Conservation (phyloP, 2,888 invertebrate genomes). For the Carcina quercana region DNA sequence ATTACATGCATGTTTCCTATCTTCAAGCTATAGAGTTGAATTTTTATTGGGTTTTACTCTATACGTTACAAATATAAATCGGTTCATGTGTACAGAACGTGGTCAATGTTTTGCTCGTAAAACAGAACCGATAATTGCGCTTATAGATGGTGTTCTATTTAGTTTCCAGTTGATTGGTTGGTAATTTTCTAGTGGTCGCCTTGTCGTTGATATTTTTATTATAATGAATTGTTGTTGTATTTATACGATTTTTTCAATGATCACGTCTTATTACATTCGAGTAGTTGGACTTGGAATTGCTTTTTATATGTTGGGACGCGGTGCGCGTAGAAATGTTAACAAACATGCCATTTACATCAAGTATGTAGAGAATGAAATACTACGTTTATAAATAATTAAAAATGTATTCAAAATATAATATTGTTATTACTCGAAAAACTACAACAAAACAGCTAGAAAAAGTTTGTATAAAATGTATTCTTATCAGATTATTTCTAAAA, state of each 20-base stretch:
- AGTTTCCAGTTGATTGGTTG: conserved; percentile 57
- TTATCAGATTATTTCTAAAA: too few species aligned
- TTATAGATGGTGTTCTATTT: conserved; percentile 60
- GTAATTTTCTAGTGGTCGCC: conserved; percentile 40
- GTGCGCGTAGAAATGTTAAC: too few species aligned
- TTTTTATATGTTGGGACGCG: too few species aligned
- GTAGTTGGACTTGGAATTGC: neutral
- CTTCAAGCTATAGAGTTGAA: conserved; percentile 11
- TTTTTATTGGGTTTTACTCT: conserved; percentile 7
- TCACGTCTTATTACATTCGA: neutral
- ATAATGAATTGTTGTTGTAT: conserved; percentile 59
- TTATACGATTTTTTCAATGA: conserved; percentile 24
- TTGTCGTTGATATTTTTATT: conserved; percentile 59
- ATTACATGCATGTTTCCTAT: neutral
- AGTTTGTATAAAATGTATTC: too few species aligned
- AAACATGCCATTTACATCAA: too few species aligned
- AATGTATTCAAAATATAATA: neutral
- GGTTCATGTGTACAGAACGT: conserved; percentile 29
- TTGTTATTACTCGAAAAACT: too few species aligned
- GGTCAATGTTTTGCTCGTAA: conserved; percentile 62
- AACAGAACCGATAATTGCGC: conserved; percentile 53
- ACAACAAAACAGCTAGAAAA: too few species aligned
- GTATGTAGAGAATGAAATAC: too few species aligned
- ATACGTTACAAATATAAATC: neutral
- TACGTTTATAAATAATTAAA: neutral